phyloP scores from a whole-genome alignment of 1,140 invertebrate genomes.

The Coptotermes formosanus region DNA sequence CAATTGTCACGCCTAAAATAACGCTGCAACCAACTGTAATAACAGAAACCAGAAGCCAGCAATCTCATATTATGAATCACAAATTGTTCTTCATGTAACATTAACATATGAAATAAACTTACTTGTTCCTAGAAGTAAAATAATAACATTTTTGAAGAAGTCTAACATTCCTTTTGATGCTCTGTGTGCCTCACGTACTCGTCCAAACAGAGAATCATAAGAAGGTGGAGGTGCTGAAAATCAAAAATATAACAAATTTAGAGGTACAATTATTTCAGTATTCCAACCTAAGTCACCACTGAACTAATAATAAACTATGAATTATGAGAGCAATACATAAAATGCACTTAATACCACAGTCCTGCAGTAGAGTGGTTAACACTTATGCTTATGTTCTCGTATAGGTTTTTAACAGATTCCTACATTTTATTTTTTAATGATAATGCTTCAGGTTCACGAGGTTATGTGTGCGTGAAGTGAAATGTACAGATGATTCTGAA shows the following conservation, averaged over 20 bases:
- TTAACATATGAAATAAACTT: conserved; percentile 40
- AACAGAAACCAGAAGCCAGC: not conserved
- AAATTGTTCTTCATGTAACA: not conserved
- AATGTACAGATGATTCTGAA: too few relatives aligned
- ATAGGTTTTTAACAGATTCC: too few relatives aligned
- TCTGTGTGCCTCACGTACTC: conserved; percentile 60
- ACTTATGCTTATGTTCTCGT: too few relatives aligned
- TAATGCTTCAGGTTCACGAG: too few relatives aligned
- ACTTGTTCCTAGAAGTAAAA: conserved; percentile 64
- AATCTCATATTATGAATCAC: not conserved
- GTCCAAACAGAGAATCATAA: conserved; percentile 66
- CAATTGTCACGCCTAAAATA: conserved; percentile 59
- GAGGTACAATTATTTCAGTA: too few relatives aligned
- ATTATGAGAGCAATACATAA: too few relatives aligned
- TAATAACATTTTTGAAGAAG: conserved; percentile 61
- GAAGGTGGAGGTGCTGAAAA: conserved; percentile 62
- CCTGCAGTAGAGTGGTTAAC: too few relatives aligned
- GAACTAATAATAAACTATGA: too few relatives aligned
- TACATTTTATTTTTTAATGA: too few relatives aligned
- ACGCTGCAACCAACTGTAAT: conserved; percentile 65
- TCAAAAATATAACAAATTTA: not conserved
- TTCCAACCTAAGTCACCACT: too few relatives aligned
- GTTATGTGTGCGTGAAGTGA: too few relatives aligned
- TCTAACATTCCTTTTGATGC: conserved; percentile 59
- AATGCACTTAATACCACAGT: too few relatives aligned